Conservation (phyloP, 2,888 invertebrate genomes). For the Calephelis perditalis region DNA sequence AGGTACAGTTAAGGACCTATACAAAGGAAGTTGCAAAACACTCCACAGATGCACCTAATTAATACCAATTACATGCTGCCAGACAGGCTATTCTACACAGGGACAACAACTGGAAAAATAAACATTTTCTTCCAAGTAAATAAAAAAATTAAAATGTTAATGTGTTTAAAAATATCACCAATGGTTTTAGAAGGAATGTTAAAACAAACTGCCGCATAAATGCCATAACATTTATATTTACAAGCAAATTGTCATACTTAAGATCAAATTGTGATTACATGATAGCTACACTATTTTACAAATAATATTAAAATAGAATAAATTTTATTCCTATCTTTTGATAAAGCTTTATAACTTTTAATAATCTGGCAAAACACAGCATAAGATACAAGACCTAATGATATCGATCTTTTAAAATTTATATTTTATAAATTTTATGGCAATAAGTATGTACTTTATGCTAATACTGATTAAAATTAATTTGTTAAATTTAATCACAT, state of each 20-base stretch:
- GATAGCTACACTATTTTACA: neutral
- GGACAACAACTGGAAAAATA: too few species aligned
- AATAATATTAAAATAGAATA: neutral
- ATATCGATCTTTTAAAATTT: neutral
- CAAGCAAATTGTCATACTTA: neutral
- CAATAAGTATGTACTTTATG: neutral
- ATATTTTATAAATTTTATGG: conserved; percentile 1
- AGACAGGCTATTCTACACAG: too few species aligned
- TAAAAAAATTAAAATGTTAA: too few species aligned
- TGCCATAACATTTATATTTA: neutral
- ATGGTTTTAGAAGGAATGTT: too few species aligned
- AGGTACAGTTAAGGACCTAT: too few species aligned
- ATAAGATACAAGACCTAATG: neutral
- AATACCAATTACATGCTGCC: too few species aligned
- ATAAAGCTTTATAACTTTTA: neutral
- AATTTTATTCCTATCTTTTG: neutral
- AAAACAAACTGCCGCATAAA: neutral
- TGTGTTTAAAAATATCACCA: too few species aligned
- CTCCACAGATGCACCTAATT: too few species aligned
- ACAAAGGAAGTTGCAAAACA: too few species aligned
- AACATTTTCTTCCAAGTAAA: too few species aligned
- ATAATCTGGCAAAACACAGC: conserved; percentile 1
- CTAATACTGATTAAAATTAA: conserved; percentile 11
- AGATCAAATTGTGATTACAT: neutral
- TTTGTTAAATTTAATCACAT: conserved; percentile 5